Conservation (phyloP, 2,113 vertebrate genomes). For the Ifrita kowaldi region DNA sequence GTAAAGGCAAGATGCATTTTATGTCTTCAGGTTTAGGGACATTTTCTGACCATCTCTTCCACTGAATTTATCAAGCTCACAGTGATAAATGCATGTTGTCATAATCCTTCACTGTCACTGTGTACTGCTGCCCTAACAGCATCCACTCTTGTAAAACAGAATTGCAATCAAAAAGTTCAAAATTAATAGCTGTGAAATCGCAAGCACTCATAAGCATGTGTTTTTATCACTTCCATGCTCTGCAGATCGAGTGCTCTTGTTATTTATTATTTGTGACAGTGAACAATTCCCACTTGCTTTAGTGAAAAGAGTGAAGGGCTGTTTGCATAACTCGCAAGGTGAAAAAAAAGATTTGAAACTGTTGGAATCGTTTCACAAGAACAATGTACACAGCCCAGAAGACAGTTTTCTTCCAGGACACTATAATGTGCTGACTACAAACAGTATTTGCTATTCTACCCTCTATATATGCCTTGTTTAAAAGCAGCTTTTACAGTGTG, state of each 20-base stretch:
- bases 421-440: not conserved
- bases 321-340: conserved; percentile 56
- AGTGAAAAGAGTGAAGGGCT: conserved; percentile 51
- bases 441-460: not conserved
- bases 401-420: not conserved
- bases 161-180: conserved; percentile 61
- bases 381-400: not conserved
- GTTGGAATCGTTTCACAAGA: conserved; percentile 23
- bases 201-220: conserved; percentile 40
- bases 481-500: not conserved
- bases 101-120: conserved; percentile 19
- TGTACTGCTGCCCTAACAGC: conserved; percentile 35
- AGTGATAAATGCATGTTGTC: conserved; percentile 43
- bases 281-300: conserved; percentile 68
- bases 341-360: conserved; percentile 9
- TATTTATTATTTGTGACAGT: conserved; percentile 67
- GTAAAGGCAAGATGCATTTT: not conserved
- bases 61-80: not conserved
- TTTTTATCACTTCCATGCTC: conserved; percentile 58
- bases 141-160: conserved; percentile 54
- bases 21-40: not conserved
- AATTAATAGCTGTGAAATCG: conserved; percentile 66
- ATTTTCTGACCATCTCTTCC: conserved; percentile 13
- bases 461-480: not conserved
- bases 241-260: conserved; percentile 2